These are phyloP conservation scores for Temnothorax ravouxi DNA, from an alignment of 2,888 invertebrate genomes.

Conservation along the genomic window DNA sequence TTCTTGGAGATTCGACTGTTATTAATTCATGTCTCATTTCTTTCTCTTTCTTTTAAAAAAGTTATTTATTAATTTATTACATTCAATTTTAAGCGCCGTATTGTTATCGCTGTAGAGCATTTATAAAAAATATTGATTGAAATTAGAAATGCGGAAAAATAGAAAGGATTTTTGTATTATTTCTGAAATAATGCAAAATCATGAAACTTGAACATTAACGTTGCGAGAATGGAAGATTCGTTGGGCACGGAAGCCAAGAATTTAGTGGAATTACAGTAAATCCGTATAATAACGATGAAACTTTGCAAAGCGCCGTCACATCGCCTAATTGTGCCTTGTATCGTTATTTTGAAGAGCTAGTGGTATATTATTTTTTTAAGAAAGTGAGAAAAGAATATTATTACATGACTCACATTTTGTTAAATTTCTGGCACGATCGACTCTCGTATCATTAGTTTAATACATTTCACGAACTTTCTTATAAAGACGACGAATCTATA, in stretches of 20 bases:
- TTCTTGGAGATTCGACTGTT: background rate
- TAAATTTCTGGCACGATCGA: background rate
- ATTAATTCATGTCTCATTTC: background rate
- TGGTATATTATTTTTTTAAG: background rate
- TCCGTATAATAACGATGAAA: conserved; percentile 37
- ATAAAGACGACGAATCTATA: background rate
- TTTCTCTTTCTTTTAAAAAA: background rate
- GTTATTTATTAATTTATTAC: background rate
- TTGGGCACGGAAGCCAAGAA: conserved; percentile 32
- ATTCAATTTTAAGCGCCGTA: background rate
- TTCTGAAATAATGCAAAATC: conserved; percentile 16
- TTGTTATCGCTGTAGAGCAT: background rate
- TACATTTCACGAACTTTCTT: background rate
- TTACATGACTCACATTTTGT: background rate
- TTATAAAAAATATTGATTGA: background rate
- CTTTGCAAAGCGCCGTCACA: conserved; percentile 18
- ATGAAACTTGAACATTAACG: conserved; percentile 38
- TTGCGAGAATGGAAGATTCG: conserved; percentile 29
- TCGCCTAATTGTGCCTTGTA: conserved; percentile 7
- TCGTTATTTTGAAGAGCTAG: conserved; percentile 16
- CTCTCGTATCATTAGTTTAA: background rate
- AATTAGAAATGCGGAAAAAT: background rate
- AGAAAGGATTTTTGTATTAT: background rate
- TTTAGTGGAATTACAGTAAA: conserved; percentile 45
- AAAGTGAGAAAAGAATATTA: conserved; percentile 15